phyloP scores from a whole-genome alignment of 2,888 invertebrate species.

The Tetheella fluctuosa region DNA sequence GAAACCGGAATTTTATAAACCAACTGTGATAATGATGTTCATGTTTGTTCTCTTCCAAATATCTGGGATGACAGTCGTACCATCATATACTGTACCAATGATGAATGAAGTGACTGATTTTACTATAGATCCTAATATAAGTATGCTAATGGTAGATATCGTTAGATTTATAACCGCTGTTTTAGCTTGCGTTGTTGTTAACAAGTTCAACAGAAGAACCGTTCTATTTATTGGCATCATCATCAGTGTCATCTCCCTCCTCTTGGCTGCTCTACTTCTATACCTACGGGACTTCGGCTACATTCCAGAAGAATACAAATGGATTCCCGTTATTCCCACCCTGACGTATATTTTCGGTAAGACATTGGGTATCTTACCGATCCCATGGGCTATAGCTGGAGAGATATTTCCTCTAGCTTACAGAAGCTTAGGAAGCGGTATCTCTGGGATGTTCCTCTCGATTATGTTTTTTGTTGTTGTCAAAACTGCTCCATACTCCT shows the following conservation, averaged over 20 bases:
- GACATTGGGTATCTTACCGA: slow-evolving; percentile 84
- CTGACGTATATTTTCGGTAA: slow-evolving; percentile 84
- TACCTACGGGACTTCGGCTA: slow-evolving; percentile 66
- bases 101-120: slow-evolving; percentile 84
- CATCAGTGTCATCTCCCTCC: slow-evolving; percentile 83
- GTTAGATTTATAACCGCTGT: slow-evolving; percentile 85
- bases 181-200: slow-evolving; percentile 85
- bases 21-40: slow-evolving; percentile 85
- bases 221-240: slow-evolving; percentile 85
- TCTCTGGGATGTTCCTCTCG: slow-evolving; percentile 86
- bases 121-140: slow-evolving; percentile 84
- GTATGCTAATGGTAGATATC: slow-evolving; percentile 86
- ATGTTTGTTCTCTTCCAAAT: slow-evolving; percentile 88
- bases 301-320: slow-evolving; percentile 61
- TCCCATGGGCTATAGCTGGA: slow-evolving; percentile 89
- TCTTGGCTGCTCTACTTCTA: slow-evolving; percentile 73
- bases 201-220: slow-evolving; percentile 84
- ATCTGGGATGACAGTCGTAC: slow-evolving; percentile 88
- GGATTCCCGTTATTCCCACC: slow-evolving; percentile 78
- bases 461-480: slow-evolving; percentile 87
- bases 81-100: slow-evolving; percentile 87
- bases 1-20: slow-evolving; percentile 84
- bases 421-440: slow-evolving; percentile 86
- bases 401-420: slow-evolving; percentile 87
- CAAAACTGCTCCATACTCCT: slow-evolving; percentile 85